Percentiles rank a stretch among this genome's conserved stretches.
Evolutionary conservation across 2,888 invertebrate genomes (phyloP).

Genomic region (Erpobdella octoculata): DNA sequence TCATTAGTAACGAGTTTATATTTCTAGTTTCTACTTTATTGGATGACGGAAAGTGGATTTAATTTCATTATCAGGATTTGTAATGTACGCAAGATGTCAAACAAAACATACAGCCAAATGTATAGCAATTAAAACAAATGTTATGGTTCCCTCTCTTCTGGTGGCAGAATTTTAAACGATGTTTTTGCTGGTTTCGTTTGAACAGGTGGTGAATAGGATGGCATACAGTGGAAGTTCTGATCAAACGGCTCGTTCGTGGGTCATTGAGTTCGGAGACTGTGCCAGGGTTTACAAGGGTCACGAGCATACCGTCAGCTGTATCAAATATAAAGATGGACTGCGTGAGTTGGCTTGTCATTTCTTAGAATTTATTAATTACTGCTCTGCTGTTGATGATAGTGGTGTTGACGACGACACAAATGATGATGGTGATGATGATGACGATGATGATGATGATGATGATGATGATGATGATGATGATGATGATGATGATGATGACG

Average conservation of each 20-base stretch:
- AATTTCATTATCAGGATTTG: too few species aligned
- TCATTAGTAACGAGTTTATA: too few species aligned
- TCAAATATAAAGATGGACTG: slow-evolving; percentile 53
- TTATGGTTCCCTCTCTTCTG: too few species aligned
- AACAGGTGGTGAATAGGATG: slow-evolving; percentile 53
- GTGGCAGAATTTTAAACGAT: too few species aligned
- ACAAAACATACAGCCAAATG: too few species aligned
- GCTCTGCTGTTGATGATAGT: neutral
- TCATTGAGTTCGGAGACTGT: slow-evolving; percentile 55
- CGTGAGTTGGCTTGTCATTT: slow-evolving; percentile 45
- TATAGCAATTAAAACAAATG: too few species aligned
- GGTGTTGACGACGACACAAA: too few species aligned
- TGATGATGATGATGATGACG: slow-evolving; percentile 4
- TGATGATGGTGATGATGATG: neutral
- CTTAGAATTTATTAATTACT: neutral
- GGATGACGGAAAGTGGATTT: too few species aligned
- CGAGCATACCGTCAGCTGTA: slow-evolving; percentile 53
- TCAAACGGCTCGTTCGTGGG: slow-evolving; percentile 55
- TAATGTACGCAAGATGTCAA: too few species aligned
- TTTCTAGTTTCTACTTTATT: too few species aligned
- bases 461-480: neutral
- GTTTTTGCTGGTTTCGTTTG: too few species aligned
- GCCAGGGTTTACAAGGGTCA: slow-evolving; percentile 54
- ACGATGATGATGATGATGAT: slow-evolving; percentile 13
- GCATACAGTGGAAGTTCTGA: slow-evolving; percentile 55